A percentile compares a stretch with the other conserved stretches of the same genome.
phyloP scores from a whole-genome alignment of 92 coral and sea anemone genomes.

The Metridium senile region DNA sequence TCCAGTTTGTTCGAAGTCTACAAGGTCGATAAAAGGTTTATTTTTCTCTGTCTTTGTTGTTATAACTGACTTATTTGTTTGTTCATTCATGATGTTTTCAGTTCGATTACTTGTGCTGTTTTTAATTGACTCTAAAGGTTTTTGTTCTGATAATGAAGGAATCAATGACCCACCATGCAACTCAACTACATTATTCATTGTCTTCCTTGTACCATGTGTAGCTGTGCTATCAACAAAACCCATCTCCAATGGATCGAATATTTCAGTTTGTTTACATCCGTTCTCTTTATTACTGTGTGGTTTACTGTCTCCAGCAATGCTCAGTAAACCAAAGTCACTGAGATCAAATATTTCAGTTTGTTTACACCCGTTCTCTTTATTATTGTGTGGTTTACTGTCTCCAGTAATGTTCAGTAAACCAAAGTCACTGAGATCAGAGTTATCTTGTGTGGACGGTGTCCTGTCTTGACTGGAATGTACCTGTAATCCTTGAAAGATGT shows the following conservation, averaged over 20 bases:
- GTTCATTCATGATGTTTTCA: not conserved
- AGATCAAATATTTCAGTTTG: not conserved
- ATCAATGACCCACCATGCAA: not conserved
- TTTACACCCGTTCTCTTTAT: not conserved
- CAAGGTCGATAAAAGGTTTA: not conserved
- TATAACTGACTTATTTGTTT: not conserved
- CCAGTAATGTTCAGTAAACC: slow-evolving; percentile 15
- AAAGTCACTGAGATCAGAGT: not conserved
- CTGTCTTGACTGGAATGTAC: not conserved
- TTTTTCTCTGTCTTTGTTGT: not conserved
- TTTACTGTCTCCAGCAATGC: not conserved
- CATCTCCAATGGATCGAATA: slow-evolving; percentile 35
- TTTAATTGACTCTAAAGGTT: not conserved
- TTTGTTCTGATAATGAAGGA: not conserved
- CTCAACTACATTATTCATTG: not conserved
- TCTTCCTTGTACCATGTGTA: not conserved
- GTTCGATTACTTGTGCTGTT: not conserved
- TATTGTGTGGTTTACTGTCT: not conserved
- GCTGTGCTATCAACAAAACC: not conserved
- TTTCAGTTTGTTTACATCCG: not conserved
- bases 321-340: slow-evolving; percentile 6
- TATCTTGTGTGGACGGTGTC: slow-evolving; percentile 21
- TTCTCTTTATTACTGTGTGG: not conserved
- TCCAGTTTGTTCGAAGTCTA: not conserved
- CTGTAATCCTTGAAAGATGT: slow-evolving; percentile 45